phyloP scores from a whole-genome alignment of 2,797 vertebrate species.

The Rhynchotus rufescens region DNA sequence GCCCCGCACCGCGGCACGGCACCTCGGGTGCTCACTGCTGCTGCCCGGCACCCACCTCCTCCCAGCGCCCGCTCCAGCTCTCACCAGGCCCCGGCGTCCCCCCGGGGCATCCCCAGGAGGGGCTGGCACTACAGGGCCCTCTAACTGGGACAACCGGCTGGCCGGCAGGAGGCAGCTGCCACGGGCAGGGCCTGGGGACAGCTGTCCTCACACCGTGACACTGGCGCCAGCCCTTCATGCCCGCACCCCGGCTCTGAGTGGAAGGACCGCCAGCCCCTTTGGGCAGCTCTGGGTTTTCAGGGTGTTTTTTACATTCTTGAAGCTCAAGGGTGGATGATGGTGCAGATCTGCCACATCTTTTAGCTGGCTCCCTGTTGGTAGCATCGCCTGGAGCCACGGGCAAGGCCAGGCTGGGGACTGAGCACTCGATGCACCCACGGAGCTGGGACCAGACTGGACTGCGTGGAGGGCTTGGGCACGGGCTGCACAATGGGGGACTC shows the following conservation, averaged over 20 bases:
- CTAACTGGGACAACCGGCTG: not conserved
- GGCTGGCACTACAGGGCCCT: not conserved
- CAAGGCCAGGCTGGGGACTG: not conserved
- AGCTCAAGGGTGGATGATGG: not conserved
- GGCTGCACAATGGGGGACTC: not conserved
- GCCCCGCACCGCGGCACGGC: not conserved
- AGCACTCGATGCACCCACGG: not conserved
- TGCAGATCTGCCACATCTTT: not conserved
- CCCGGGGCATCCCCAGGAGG: not conserved
- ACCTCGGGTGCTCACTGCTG: too few species aligned
- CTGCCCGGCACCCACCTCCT: accelerated
- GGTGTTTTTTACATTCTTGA: not conserved
- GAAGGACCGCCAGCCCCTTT: accelerated
- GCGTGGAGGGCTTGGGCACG: not conserved
- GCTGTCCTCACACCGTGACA: not conserved
- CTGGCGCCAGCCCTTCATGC: not conserved
- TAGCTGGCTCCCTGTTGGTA: not conserved
- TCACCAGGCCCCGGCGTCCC: conserved; percentile 26
- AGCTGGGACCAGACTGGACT: not conserved
- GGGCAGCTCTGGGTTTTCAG: accelerated
- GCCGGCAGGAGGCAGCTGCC: not conserved
- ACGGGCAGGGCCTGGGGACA: not conserved
- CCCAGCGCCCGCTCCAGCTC: not conserved
- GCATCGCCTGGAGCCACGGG: not conserved
- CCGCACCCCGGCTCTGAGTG: too few species aligned